A percentile compares a stretch with the other conserved stretches of the same genome.
Evolutionary conservation across 2,888 invertebrate genomes (phyloP).

Genomic region (Molorchus minor): DNA sequence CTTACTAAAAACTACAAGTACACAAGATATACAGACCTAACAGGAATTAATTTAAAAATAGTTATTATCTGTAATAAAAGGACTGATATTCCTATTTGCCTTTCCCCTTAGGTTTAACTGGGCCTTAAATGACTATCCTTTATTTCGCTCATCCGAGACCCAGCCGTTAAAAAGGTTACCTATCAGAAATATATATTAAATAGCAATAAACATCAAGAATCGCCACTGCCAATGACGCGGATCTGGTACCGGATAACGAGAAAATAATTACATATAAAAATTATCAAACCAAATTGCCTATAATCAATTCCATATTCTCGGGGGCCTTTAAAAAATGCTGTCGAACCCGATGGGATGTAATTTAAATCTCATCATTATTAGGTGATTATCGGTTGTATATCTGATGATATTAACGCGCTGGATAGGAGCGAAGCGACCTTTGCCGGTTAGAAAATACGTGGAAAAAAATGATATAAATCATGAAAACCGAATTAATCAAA

Average conservation of each 20-base stretch:
- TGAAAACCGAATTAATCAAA: no score
- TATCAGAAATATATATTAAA: slow-evolving; percentile 41
- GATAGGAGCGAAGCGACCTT: slow-evolving; percentile 22
- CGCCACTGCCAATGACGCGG: slow-evolving; percentile 38
- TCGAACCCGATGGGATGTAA: slow-evolving; percentile 45
- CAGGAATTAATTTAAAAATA: no score
- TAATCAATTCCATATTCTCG: slow-evolving; percentile 50
- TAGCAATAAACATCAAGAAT: slow-evolving; percentile 38
- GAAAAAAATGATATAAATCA: no score
- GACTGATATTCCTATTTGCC: no score
- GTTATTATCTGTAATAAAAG: no score
- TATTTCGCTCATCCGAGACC: no score
- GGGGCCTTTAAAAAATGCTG: slow-evolving; percentile 36
- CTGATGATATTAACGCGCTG: slow-evolving; percentile 33
- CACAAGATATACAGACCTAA: no score
- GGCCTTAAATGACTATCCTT: no score
- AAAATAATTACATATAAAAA: slow-evolving; percentile 52
- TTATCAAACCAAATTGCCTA: slow-evolving; percentile 52
- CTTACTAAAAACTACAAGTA: no score
- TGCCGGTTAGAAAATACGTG: slow-evolving; percentile 6
- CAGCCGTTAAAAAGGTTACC: slow-evolving; percentile 3
- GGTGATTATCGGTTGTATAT: slow-evolving; percentile 34
- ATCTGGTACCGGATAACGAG: slow-evolving; percentile 43
- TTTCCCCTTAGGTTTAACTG: no score
- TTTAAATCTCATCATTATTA: slow-evolving; percentile 53